Conservation (phyloP, 2,888 invertebrate genomes). For the Nipponacmea schrenckii region DNA sequence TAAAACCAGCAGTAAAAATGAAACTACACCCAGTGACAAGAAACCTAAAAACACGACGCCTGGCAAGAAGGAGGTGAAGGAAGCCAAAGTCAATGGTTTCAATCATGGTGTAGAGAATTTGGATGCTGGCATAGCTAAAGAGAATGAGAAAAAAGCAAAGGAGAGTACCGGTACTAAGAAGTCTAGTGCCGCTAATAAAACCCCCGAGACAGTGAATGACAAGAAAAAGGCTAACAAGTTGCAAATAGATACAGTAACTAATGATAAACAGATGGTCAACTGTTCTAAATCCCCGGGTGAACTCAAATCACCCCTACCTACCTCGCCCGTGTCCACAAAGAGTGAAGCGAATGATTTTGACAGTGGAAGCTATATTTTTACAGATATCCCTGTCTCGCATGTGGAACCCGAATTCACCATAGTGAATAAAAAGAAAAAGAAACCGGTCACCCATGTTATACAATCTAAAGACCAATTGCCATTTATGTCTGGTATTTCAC, state of each 20-base stretch:
- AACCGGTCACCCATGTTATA: conserved; percentile 7
- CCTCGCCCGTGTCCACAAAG: neutral
- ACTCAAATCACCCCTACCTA: neutral
- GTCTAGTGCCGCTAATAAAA: neutral
- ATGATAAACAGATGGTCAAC: neutral
- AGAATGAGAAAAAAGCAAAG: neutral
- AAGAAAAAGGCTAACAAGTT: neutral
- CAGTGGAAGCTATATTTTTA: conserved; percentile 44
- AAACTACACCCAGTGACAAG: neutral
- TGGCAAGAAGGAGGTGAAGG: neutral
- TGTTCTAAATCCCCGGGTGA: neutral
- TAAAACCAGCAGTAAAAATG: neutral
- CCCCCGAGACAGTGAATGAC: neutral
- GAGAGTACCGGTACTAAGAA: neutral
- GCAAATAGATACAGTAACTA: neutral
- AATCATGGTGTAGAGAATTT: neutral
- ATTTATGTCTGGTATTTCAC: conserved; percentile 10
- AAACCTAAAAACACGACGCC: neutral
- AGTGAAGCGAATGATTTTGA: neutral
- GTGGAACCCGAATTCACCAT: conserved; percentile 52
- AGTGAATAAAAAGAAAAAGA: conserved; percentile 42
- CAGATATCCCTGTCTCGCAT: conserved; percentile 46
- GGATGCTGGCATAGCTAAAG: neutral
- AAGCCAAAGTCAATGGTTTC: neutral
- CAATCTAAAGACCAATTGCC: neutral